Evolutionary conservation across 2,797 vertebrate genomes (phyloP), one percentile per base, ranked within the genome.

Genomic region (Pangasius mekongensis): DNA sequence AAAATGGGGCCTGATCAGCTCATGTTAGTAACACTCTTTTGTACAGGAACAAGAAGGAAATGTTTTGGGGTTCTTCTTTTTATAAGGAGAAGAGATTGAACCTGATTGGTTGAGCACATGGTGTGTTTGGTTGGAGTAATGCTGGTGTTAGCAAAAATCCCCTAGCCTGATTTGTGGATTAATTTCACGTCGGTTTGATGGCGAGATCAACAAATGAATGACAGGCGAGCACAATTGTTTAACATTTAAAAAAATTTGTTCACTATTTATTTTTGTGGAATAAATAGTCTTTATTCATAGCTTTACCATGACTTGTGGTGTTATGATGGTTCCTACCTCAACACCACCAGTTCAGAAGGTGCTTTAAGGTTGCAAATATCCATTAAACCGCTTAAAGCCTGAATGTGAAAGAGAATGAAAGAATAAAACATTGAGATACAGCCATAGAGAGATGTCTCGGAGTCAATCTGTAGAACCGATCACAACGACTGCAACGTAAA

Each of bases 381-480:
- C 20, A 77, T 0, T 30, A 52, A 18, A 52, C 49, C 30, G 1
- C 8, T 56, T 33, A 9, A 10, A 30, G 18, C 49, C n/a, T 36
- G 30, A 58, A 56, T 30, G n/a, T 1, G 14, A 60, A 60, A 13
- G 3, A 39, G 14, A 81, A 81, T 16, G 11, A 82, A 62, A 8
- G 36, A 39, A 27, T 27, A 7, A 47, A 43, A 43, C 39, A 39
- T 16, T 30, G 16, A n/a, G 20, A 43, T n/a, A 47, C 22, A 43
- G 24, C 56, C 56, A 27, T 39, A 16, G 10, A 82, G 22, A 60
- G 20, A 62, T 39, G 22, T 62, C 36, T 81, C 62, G 78, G 36
- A 49, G 33, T 83, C 58, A 64, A 84, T 81, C 88, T 91, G 84
- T 87, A 76, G 60, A 84, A 82, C 56, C 85, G 30, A 85, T 89